Conservation (phyloP, 2,888 invertebrate species). For the Julus scandinavius region DNA sequence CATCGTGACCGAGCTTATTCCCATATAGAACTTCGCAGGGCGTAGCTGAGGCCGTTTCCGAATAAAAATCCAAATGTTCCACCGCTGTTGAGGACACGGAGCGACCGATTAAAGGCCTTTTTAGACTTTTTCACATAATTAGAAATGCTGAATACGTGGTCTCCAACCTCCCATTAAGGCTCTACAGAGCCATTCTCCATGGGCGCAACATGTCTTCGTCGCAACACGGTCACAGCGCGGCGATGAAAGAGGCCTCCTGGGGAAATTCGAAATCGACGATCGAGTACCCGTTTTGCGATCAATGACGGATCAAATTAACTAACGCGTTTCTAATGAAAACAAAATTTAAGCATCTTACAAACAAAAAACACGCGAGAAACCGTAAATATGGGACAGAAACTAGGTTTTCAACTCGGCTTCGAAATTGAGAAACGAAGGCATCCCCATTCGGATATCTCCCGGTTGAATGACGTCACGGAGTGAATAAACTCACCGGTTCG, state of each 20-base stretch:
- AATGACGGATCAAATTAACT: not conserved
- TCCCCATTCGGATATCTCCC: not conserved
- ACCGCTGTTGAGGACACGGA: slow-evolving; percentile 10
- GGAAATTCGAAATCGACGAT: not conserved
- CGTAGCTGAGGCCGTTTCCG: not conserved
- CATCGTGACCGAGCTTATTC: slow-evolving; percentile 38
- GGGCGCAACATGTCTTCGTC: slow-evolving; percentile 52
- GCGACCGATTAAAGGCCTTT: slow-evolving; percentile 28
- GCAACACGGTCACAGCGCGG: not conserved
- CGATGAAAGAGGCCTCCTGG: not conserved
- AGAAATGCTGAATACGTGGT: slow-evolving; percentile 48
- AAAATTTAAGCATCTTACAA: not conserved
- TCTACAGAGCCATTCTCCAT: slow-evolving; percentile 53
- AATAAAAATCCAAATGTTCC: slow-evolving; percentile 43
- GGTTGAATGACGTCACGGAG: slow-evolving; percentile 48
- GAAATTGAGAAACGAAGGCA: not conserved
- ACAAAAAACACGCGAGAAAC: not conserved
- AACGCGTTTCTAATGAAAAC: not conserved
- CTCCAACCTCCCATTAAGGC: slow-evolving; percentile 47
- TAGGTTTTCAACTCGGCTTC: not conserved
- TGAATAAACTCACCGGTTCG: slow-evolving; percentile 50
- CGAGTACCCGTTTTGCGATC: not conserved
- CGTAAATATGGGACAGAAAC: not conserved
- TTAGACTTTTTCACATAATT: slow-evolving; percentile 46
- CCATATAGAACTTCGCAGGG: slow-evolving; percentile 2